Percentiles rank a stretch among this genome's conserved stretches.
Conservation (phyloP, 2,797 vertebrate species). For the Catamblyrhynchus diadema region DNA sequence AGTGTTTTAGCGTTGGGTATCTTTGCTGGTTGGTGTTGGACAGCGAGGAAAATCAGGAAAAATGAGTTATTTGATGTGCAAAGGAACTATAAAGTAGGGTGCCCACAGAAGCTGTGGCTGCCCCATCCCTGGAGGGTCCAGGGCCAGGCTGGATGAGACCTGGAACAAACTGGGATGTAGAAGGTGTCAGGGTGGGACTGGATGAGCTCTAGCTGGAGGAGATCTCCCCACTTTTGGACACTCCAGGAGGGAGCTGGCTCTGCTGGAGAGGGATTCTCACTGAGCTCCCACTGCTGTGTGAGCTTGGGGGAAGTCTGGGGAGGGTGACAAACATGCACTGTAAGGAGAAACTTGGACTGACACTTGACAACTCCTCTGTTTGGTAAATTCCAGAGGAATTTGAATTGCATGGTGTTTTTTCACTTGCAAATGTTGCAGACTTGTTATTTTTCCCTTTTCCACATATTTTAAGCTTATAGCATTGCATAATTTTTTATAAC, state of each 20-base stretch:
- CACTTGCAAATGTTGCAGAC: constrained; percentile 41
- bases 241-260: neutral
- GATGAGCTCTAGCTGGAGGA: neutral
- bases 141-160: neutral
- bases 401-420: constrained; percentile 31
- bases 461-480: neutral
- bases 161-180: neutral
- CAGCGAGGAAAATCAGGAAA: neutral
- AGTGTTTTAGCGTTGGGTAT: rapidly evolving
- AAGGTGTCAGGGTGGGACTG: neutral
- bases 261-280: neutral
- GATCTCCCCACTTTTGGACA: neutral
- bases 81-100: neutral
- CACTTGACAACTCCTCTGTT: neutral
- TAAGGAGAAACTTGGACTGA: neutral
- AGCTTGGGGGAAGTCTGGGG: neutral
- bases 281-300: neutral
- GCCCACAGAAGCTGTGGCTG: neutral
- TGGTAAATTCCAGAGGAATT: constrained; percentile 16
- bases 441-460: neutral
- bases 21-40: neutral
- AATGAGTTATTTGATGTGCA: neutral
- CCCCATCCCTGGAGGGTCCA: neutral
- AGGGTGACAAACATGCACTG: neutral
- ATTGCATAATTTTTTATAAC: neutral